These are phyloP conservation scores for Caenorhabditis auriculariae DNA, from an alignment of 2,888 invertebrate species.

Conservation along the genomic window DNA sequence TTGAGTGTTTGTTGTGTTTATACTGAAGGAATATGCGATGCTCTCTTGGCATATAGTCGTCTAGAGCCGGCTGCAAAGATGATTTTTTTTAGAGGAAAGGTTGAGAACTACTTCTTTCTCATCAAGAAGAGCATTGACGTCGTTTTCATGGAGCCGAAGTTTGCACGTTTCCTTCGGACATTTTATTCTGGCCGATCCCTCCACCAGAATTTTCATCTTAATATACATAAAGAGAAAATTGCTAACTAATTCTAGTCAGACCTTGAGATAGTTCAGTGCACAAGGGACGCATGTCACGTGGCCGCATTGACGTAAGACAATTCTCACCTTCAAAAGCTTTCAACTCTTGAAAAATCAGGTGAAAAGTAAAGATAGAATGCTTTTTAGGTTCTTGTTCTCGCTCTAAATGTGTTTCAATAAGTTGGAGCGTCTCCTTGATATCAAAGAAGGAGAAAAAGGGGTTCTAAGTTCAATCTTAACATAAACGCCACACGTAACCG, in stretches of 20 bases:
- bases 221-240: not conserved
- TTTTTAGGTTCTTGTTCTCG: too few species aligned
- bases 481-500: too few species aligned
- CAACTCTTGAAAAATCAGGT: too few species aligned
- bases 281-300: constrained; percentile 38
- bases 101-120: constrained; percentile 20
- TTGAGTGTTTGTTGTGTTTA: constrained; percentile 39
- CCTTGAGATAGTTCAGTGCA: constrained; percentile 35
- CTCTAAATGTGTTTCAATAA: too few species aligned
- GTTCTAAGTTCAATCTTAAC: too few species aligned
- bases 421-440: too few species aligned
- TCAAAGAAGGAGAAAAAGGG: too few species aligned
- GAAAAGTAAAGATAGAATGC: too few species aligned
- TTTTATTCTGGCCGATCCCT: constrained; percentile 30
- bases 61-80: constrained; percentile 17
- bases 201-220: constrained; percentile 28
- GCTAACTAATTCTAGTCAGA: constrained; percentile 1
- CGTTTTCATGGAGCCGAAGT: constrained; percentile 39
- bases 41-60: constrained; percentile 27
- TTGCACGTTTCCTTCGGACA: constrained; percentile 24
- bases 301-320: constrained; percentile 34
- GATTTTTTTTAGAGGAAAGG: not conserved
- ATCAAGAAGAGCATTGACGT: constrained; percentile 42
- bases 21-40: constrained; percentile 33
- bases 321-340: constrained; percentile 12